Evolutionary conservation across 2,888 invertebrate genomes (phyloP).

Genomic region (Lottia gigantea): DNA sequence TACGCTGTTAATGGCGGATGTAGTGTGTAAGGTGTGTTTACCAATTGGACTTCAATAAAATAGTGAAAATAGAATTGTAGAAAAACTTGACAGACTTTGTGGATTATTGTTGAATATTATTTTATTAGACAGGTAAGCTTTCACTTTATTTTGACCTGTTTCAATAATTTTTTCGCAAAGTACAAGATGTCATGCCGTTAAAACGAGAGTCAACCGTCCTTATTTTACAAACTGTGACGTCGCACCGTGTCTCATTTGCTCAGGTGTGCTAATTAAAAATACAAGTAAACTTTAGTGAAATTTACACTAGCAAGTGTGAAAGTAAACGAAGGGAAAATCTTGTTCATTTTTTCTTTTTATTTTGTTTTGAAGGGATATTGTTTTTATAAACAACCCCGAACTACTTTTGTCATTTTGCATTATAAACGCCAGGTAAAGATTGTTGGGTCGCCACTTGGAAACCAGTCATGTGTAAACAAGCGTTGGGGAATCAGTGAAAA

Average conservation of each 20-base stretch:
- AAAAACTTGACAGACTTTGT: too few species aligned
- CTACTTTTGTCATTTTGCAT: constrained; percentile 4
- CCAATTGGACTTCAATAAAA: background rate
- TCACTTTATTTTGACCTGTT: background rate
- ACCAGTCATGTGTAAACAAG: background rate
- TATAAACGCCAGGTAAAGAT: background rate
- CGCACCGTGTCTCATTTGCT: constrained; percentile 1
- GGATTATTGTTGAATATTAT: background rate
- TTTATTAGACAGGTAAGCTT: background rate
- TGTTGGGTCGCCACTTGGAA: background rate
- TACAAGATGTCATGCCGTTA: background rate
- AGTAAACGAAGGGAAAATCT: too few species aligned
- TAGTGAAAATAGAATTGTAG: too few species aligned
- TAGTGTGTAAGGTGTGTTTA: background rate
- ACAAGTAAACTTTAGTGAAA: too few species aligned
- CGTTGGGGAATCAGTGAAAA: background rate
- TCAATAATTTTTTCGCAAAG: background rate
- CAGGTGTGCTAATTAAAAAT: background rate
- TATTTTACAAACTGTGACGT: background rate
- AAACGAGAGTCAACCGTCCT: background rate
- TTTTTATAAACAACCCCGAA: background rate
- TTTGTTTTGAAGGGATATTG: too few species aligned
- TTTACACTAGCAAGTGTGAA: too few species aligned
- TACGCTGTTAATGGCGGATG: background rate
- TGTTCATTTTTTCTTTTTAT: too few species aligned